These are phyloP conservation scores for Germaria angustata DNA, from an alignment of 2,888 invertebrate genomes.

Conservation along the genomic window DNA sequence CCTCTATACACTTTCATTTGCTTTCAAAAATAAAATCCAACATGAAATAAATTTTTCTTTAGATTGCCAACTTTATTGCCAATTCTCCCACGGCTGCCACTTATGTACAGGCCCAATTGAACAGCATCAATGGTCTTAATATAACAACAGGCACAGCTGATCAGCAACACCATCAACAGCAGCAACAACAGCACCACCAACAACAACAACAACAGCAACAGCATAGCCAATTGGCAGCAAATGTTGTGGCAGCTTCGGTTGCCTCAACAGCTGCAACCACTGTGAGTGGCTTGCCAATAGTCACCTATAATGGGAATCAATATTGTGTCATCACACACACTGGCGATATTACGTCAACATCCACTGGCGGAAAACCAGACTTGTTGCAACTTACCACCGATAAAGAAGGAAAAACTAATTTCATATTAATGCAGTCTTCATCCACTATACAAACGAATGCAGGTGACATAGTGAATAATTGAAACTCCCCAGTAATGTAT, in stretches of 20 bases:
- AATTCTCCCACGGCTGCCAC: constrained; percentile 77
- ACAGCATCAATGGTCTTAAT: constrained; percentile 67
- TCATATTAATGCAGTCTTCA: constrained; percentile 76
- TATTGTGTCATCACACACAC: constrained; percentile 77
- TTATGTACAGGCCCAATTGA: constrained; percentile 76
- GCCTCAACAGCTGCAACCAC: constrained; percentile 51
- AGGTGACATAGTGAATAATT: constrained; percentile 59
- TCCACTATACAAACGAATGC: constrained; percentile 52
- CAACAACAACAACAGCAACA: constrained; percentile 61
- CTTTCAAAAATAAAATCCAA: background rate
- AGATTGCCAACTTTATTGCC: constrained; percentile 78
- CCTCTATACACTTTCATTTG: background rate
- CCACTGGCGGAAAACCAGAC: constrained; percentile 71
- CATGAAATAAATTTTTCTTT: constrained; percentile 64
- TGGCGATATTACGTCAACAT: constrained; percentile 56
- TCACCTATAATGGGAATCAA: constrained; percentile 76
- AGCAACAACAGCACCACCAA: too few species aligned
- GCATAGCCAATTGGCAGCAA: constrained; percentile 54
- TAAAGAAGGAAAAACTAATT: constrained; percentile 72
- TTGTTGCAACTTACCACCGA: constrained; percentile 70
- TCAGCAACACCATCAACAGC: constrained; percentile 46
- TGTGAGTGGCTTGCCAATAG: constrained; percentile 73
- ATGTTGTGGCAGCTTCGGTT: constrained; percentile 48
- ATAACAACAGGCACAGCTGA: constrained; percentile 37
- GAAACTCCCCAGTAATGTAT: constrained; percentile 30